Base-by-base conservation (phyloP, 53 echinoderm and acorn worm species). In the Stichopus horrens region DNA sequence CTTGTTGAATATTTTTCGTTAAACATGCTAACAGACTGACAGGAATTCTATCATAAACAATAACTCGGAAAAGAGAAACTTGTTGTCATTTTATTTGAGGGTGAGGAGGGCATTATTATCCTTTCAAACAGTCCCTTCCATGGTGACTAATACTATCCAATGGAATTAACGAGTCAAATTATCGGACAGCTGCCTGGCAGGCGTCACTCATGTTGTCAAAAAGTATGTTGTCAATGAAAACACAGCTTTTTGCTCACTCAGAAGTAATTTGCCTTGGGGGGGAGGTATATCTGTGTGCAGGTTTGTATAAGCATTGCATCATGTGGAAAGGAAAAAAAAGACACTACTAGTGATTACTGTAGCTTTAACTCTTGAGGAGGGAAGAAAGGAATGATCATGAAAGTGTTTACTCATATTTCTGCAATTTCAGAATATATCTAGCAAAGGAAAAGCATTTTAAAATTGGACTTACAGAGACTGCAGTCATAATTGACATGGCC, bases 91-190 rank as follows among this genome's bases (percentile, higher is more conserved):
- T 63, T 63, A 10, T 5, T 63, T 0, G 63, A 63, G 63, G 77
- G 4, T 52, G 16, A 51, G 4, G 77, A 51, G 74, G 7, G 23
- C 20, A 74, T 21, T 9, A 74, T 7, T 16, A 74, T 74, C 23
- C 7, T 16, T 21, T 74, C 74, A 21, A 74, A 7, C 23, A 16
- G 3, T 63, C 63, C 16, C 63, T 63, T 63, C 63, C 63, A 37
- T 77, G 77, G 53, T 77, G 77, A 77, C 77, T 77, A 77, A 77
- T 77, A 23, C 52, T 52, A 53, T 77, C 51, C 77, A 77, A 77
- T 23, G 22, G 54, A 76, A 53, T 77, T 23, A 77, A 77, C 51
- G 37, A 5, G 16, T 8, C 2, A 9, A 23, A 51, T 52, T 77
- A 21, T 23, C 13, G 6, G 52, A 77, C 8, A 77, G 63, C 63